Base-by-base conservation (phyloP, 2,888 invertebrate genomes). In the Seira musarum region DNA sequence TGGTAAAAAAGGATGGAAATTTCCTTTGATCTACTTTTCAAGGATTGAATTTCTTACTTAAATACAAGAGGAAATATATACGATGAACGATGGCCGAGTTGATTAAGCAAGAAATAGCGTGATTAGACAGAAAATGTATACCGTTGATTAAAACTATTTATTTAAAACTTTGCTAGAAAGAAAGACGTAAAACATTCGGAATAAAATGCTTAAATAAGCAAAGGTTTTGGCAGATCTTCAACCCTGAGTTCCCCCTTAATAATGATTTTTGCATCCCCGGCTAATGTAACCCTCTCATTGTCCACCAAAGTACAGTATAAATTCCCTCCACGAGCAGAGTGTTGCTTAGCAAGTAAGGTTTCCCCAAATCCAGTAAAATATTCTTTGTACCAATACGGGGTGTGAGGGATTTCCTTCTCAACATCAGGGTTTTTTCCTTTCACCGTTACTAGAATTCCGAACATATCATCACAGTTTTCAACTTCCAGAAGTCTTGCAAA, bases 381-480 rank as follows among this genome's bases (percentile, higher is more conserved):
- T 15, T 80, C 80, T 24, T 74, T 74, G 6, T 65, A 61, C 80
- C 80, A 80, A 53, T 80, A 80, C 1, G 74, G 74, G 0, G 80
- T 65, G 79, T 90, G 81, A 22, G 83, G 74, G 13, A 19, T n/a
- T 13, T 78, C 77, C 5, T 70, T 83, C 13, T 75, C 63, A 13
- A 74, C 57, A 30, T 61, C 60, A 5, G 70, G 70, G 15, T 63
- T 68, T n/a, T 57, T 63, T 1, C 84, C 87, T 65, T 86, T 86
- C 15, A 88, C 60, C 2, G 88, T 88, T 0, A 88, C 84, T 35
- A 88, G 87, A 3, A 88, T 87, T 1, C 88, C 88, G 57, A 81
- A 81, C 21, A 88, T 84, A 35, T 80, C 65, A 2, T 85, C 83
- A 24, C 85, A 82, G 53, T 85, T 74, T 61, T 87, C 84, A 6